Evolutionary conservation across 2,888 invertebrate genomes (phyloP).

Genomic region (Drosophila quasianomalipes): DNA sequence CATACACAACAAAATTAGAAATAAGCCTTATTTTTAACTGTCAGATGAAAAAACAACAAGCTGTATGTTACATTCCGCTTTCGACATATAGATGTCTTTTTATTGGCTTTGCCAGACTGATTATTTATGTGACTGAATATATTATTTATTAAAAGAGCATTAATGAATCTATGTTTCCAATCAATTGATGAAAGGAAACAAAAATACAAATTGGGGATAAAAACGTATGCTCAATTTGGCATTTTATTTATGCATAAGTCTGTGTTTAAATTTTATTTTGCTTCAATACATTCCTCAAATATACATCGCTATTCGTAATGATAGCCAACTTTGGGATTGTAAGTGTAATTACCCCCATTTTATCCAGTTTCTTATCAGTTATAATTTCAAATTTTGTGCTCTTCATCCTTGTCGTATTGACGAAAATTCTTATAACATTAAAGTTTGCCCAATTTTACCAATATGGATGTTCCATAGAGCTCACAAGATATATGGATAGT

Average conservation of each 20-base stretch:
- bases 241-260: conserved; percentile 1
- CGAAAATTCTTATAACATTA: background rate
- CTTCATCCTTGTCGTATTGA: background rate
- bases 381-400: background rate
- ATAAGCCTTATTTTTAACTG: background rate
- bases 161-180: background rate
- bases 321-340: background rate
- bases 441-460: background rate
- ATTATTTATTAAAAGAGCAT: conserved; percentile 1
- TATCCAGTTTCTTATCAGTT: background rate
- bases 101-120: conserved; percentile 1
- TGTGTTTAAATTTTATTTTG: background rate
- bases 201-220: background rate
- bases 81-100: background rate
- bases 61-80: conserved; percentile 7
- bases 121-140: conserved; percentile 8
- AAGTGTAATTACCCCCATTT: background rate
- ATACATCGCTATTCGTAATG: background rate
- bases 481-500: background rate
- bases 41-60: background rate
- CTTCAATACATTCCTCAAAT: background rate
- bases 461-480: background rate
- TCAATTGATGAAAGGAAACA: background rate
- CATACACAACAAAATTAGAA: background rate
- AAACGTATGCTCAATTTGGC: background rate